Percentiles rank a stretch among this genome's conserved stretches.
Evolutionary conservation across 1,140 invertebrate species (phyloP).

Genomic region (Parapsyche elsis): DNA sequence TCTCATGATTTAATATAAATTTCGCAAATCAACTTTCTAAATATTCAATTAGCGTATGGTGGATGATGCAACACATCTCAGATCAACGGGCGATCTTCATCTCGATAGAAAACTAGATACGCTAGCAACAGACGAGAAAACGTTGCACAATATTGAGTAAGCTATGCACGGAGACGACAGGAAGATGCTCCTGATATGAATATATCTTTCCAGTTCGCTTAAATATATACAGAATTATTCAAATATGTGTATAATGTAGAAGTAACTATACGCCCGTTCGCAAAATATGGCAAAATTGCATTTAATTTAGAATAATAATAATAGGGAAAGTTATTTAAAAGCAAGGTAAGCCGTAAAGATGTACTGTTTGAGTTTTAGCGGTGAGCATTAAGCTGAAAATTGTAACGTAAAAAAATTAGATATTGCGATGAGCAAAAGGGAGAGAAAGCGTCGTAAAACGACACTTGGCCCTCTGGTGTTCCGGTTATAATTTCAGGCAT

Average conservation of each 20-base stretch:
- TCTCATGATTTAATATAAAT: background rate
- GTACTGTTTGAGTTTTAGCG: too few relatives aligned
- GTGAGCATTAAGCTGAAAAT: too few relatives aligned
- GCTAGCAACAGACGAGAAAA: background rate
- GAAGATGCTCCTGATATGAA: conserved; percentile 6
- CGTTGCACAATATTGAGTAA: background rate
- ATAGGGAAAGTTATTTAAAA: too few relatives aligned
- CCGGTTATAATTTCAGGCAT: conserved; percentile 21
- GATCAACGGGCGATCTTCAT: too few relatives aligned
- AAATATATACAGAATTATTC: too few relatives aligned
- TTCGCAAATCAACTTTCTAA: conserved; percentile 26
- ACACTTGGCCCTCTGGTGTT: conserved; percentile 20
- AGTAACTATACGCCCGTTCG: too few relatives aligned
- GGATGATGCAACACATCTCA: background rate
- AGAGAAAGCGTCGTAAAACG: conserved; percentile 18
- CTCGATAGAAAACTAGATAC: conserved; percentile 6
- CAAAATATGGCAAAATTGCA: too few relatives aligned
- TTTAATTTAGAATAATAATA: too few relatives aligned
- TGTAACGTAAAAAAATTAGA: too few relatives aligned
- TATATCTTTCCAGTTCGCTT: background rate
- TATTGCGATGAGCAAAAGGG: background rate
- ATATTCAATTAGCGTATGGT: conserved; percentile 1
- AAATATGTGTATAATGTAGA: too few relatives aligned
- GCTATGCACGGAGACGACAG: background rate
- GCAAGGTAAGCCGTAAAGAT: too few relatives aligned